phyloP scores from a whole-genome alignment of 2,113 vertebrate species.

The Silurus glanis region DNA sequence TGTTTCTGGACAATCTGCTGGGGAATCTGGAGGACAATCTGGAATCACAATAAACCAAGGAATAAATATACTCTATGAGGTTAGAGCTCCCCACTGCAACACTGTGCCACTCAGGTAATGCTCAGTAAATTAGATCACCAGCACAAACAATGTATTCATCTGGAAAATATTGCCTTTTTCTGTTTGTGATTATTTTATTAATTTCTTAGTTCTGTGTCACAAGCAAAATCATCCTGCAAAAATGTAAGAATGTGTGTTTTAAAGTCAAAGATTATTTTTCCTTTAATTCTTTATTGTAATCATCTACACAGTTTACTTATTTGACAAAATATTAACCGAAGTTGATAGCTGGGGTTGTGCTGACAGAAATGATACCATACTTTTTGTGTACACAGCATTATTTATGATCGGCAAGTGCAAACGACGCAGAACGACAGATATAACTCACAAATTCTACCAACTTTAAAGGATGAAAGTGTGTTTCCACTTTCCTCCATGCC shows the following conservation, averaged over 20 bases:
- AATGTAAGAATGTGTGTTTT: not conserved
- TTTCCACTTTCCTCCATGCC: constrained; percentile 18
- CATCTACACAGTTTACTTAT: not conserved
- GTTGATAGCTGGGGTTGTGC: not conserved
- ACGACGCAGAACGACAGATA: not conserved
- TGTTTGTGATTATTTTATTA: not conserved
- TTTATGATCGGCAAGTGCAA: not conserved
- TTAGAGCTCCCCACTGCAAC: not conserved
- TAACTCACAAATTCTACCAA: not conserved
- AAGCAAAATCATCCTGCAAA: not conserved
- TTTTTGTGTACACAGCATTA: not conserved
- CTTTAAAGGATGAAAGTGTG: not conserved
- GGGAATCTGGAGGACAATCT: not conserved
- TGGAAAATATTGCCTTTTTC: not conserved
- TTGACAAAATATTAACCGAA: not conserved
- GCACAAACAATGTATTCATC: not conserved
- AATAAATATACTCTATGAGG: not conserved
- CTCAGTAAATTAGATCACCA: not conserved
- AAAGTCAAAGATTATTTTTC: not conserved
- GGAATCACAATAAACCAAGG: not conserved
- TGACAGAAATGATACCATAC: not conserved
- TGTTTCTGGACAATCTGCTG: not conserved
- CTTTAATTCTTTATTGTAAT: not conserved
- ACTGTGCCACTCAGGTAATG: not conserved
- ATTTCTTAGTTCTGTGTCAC: not conserved